These are phyloP conservation scores for Peribatodes rhomboidaria DNA, from an alignment of 2,888 invertebrate genomes.

Conservation along the genomic window DNA sequence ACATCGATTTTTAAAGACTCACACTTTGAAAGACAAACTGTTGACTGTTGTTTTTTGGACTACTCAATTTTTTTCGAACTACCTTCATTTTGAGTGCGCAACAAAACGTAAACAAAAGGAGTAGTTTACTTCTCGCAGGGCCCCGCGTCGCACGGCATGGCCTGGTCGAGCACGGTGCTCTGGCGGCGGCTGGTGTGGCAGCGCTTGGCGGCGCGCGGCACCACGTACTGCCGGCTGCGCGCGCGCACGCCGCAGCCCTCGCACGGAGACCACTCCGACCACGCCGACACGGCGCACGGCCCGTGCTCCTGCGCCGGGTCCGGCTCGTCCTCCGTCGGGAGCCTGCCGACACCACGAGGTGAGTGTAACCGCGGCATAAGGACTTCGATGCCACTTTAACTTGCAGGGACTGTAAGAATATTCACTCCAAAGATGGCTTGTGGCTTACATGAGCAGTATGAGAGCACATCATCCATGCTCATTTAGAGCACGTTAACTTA, in stretches of 20 bases:
- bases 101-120: not conserved
- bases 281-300: conserved; percentile 90
- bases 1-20: too few species aligned
- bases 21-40: too few species aligned
- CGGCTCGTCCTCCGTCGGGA: conserved; percentile 79
- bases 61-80: too few species aligned
- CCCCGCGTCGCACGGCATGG: conserved; percentile 76
- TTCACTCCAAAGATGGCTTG: too few species aligned
- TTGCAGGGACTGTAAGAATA: too few species aligned
- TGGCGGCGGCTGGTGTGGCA: conserved; percentile 82
- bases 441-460: too few species aligned
- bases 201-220: conserved; percentile 87
- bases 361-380: too few species aligned
- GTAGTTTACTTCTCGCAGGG: conserved; percentile 70
- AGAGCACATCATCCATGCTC: too few species aligned
- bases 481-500: too few species aligned
- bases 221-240: conserved; percentile 89
- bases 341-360: conserved; percentile 54
- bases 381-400: too few species aligned
- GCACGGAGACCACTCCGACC: conserved; percentile 93
- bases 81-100: not conserved
- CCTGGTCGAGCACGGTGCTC: conserved; percentile 78
- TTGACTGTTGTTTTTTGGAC: too few species aligned
- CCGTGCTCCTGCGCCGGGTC: conserved; percentile 72
- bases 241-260: conserved; percentile 90